Conservation (phyloP, 1,140 invertebrate species). For the Ceratosolen solmsi region DNA sequence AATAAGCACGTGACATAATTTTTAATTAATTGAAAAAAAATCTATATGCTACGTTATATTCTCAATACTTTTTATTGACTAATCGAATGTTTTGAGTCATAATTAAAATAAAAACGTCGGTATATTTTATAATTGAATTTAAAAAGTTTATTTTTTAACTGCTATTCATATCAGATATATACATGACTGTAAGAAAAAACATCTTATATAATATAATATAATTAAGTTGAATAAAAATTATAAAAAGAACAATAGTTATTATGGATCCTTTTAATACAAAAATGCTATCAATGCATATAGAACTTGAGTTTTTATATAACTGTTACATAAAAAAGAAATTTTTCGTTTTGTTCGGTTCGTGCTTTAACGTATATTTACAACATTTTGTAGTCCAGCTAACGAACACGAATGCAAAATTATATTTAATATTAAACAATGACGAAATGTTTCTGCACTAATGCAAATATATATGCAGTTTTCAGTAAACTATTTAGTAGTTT, state of each 20-base stretch:
- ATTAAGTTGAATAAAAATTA: slow-evolving; percentile 34
- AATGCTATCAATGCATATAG: slow-evolving; percentile 23
- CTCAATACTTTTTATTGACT: too few species aligned
- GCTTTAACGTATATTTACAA: slow-evolving; percentile 44
- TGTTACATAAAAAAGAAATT: slow-evolving; percentile 28
- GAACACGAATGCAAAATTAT: slow-evolving; percentile 40
- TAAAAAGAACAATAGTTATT: slow-evolving; percentile 35
- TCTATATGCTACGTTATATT: too few species aligned
- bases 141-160: slow-evolving; percentile 52
- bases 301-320: slow-evolving; percentile 13
- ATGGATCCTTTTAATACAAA: slow-evolving; percentile 23
- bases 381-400: slow-evolving; percentile 41
- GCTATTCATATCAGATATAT: slow-evolving; percentile 44
- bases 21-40: too few species aligned
- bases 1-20: too few species aligned
- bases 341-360: slow-evolving; percentile 27
- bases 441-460: slow-evolving; percentile 20
- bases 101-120: background rate
- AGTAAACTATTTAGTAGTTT: slow-evolving; percentile 32
- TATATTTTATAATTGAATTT: slow-evolving; percentile 42
- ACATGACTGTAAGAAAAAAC: slow-evolving; percentile 48
- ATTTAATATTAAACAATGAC: slow-evolving; percentile 6
- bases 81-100: slow-evolving; percentile 1
- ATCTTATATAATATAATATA: slow-evolving; percentile 33
- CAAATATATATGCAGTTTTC: slow-evolving; percentile 43